These are phyloP conservation scores for Macrotis lagotis DNA, from an alignment of 2,113 vertebrate genomes.

Conservation along the genomic window DNA sequence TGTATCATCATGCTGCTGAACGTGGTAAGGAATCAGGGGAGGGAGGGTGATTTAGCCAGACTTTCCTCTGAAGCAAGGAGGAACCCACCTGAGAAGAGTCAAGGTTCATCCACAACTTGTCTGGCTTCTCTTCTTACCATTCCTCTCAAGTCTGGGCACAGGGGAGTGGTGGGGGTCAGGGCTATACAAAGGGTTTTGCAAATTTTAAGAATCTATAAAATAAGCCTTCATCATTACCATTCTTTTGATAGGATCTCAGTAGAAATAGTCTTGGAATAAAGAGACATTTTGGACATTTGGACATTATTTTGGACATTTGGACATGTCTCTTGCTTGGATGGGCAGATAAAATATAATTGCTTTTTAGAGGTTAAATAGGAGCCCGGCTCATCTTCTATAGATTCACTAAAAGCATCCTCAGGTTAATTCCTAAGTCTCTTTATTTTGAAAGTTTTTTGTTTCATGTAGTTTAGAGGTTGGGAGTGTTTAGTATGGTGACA, in stretches of 20 bases:
- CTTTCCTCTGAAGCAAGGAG: background rate
- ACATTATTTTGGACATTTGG: background rate
- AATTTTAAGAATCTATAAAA: background rate
- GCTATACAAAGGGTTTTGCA: background rate
- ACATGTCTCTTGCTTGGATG: background rate
- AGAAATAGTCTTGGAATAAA: background rate
- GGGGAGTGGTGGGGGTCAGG: background rate
- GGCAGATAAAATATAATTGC: background rate
- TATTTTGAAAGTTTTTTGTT: background rate
- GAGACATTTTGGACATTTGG: background rate
- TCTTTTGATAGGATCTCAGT: background rate
- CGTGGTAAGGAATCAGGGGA: conserved; percentile 85
- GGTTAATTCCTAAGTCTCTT: background rate
- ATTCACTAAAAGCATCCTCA: background rate
- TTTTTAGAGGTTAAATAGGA: background rate
- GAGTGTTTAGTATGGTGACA: background rate
- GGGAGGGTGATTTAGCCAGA: background rate
- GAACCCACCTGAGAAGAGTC: background rate
- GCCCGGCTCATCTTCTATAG: background rate
- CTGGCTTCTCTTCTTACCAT: no score
- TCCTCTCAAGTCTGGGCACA: background rate
- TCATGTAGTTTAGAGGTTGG: background rate
- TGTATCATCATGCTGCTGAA: conserved; percentile 97
- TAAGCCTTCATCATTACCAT: background rate
- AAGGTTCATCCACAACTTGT: no score